Conservation (phyloP, 2,797 vertebrate species). For the Premnoplex brunnescens region DNA sequence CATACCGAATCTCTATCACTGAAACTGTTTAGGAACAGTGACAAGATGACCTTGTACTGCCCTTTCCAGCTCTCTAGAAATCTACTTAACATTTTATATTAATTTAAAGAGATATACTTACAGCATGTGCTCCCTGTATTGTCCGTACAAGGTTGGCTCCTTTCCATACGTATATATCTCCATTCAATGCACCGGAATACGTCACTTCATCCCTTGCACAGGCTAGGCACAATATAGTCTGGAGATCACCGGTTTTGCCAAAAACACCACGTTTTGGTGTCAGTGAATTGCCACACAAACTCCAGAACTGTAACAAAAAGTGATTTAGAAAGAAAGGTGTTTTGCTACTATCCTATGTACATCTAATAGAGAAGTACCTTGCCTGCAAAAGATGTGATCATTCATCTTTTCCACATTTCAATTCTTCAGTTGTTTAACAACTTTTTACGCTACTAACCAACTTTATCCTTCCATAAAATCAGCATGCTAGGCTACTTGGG, state of each 20-base stretch:
- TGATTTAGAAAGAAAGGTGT: neutral
- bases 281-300: constrained; percentile 95
- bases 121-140: constrained; percentile 95
- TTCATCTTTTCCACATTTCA: neutral
- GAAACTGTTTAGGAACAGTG: neutral
- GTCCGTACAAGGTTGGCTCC: constrained; percentile 92
- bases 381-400: neutral
- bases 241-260: constrained; percentile 97
- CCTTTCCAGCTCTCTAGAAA: neutral
- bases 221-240: constrained; percentile 97
- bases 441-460: neutral
- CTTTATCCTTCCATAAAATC: neutral
- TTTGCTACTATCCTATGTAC: neutral
- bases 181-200: constrained; percentile 95
- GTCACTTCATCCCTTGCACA: constrained; percentile 96
- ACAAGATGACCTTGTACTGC: neutral
- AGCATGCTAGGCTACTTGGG: neutral
- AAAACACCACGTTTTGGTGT: constrained; percentile 96
- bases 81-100: neutral
- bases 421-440: neutral
- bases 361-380: neutral
- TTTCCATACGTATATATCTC: constrained; percentile 98
- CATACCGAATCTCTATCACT: neutral
- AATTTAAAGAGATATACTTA: constrained; percentile 70
- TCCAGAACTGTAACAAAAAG: constrained; percentile 91